Evolutionary conservation across 2,113 vertebrate species (phyloP).

Genomic region (Epinephelus cyanopodus): DNA sequence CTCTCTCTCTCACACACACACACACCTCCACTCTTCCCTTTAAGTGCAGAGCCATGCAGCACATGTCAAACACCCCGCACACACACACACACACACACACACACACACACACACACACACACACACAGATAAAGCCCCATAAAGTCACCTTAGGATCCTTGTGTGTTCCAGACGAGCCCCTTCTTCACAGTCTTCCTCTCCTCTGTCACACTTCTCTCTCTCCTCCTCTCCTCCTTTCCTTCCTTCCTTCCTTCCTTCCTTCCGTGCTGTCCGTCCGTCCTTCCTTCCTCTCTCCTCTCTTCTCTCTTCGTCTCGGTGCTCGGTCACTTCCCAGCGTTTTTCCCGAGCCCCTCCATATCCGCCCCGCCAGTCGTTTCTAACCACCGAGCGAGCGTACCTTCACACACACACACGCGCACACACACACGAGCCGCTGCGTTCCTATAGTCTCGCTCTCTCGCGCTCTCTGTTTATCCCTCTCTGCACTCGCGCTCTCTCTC

Average conservation of each 20-base stretch:
- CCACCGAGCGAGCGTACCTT: slow-evolving; percentile 67
- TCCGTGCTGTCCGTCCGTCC: slow-evolving; percentile 55
- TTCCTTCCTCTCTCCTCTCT: slow-evolving; percentile 37
- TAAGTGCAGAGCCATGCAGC: slow-evolving; percentile 66
- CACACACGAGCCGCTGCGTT: slow-evolving; percentile 76
- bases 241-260: slow-evolving; percentile 54
- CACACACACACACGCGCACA: slow-evolving; percentile 53
- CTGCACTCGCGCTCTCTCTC: slow-evolving; percentile 59
- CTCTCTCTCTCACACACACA: slow-evolving; percentile 16
- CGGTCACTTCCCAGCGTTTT: slow-evolving; percentile 81
- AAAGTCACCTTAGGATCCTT: slow-evolving; percentile 85
- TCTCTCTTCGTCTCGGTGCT: slow-evolving; percentile 58
- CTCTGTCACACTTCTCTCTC: slow-evolving; percentile 70
- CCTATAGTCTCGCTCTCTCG: slow-evolving; percentile 77
- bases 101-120: slow-evolving; percentile 31
- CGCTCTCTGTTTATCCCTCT: slow-evolving; percentile 66
- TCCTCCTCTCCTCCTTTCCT: slow-evolving; percentile 47
- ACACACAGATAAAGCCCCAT: slow-evolving; percentile 54
- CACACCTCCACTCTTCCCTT: slow-evolving; percentile 55
- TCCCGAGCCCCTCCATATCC: slow-evolving; percentile 84
- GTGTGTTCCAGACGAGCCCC: slow-evolving; percentile 75
- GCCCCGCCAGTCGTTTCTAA: slow-evolving; percentile 79
- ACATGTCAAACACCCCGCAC: slow-evolving; percentile 73
- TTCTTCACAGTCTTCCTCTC: slow-evolving; percentile 68
- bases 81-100: slow-evolving; percentile 34